A percentile compares a stretch with the other conserved stretches of the same genome.
Conservation (phyloP, 1,140 invertebrate genomes). For the Thalassaphorura encarpata region DNA sequence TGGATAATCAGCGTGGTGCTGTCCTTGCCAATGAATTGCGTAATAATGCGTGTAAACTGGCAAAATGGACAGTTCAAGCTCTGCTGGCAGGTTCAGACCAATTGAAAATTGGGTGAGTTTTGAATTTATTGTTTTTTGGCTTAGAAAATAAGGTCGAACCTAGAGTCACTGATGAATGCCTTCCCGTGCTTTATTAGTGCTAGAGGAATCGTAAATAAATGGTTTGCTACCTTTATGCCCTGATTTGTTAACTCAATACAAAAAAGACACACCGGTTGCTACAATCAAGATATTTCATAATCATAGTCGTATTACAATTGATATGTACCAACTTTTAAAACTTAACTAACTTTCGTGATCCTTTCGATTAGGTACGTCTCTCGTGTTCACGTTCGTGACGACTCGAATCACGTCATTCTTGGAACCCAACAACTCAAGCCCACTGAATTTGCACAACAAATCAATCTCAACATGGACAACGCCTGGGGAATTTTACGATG, state of each 20-base stretch:
- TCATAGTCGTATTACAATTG: too few relatives aligned
- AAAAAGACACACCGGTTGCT: too few relatives aligned
- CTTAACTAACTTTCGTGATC: constrained; percentile 21
- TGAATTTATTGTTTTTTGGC: background rate
- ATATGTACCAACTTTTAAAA: too few relatives aligned
- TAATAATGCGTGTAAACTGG: constrained; percentile 97
- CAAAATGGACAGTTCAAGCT: constrained; percentile 98
- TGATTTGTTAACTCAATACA: too few relatives aligned
- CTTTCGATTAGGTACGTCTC: constrained; percentile 93
- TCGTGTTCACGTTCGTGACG: constrained; percentile 81
- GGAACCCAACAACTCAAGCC: constrained; percentile 99
- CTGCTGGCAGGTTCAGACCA: constrained; percentile 93
- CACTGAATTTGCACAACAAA: constrained; percentile 95
- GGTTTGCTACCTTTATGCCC: too few relatives aligned
- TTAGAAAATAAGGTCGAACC: constrained; percentile 1
- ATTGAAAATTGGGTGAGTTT: constrained; percentile 80
- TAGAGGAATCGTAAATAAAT: too few relatives aligned
- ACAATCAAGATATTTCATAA: too few relatives aligned
- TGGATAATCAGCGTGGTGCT: constrained; percentile 94
- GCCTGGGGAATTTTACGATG: constrained; percentile 98
- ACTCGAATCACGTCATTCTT: constrained; percentile 91
- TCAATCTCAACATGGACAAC: constrained; percentile 99
- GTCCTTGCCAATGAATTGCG: constrained; percentile 96
- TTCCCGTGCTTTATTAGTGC: too few relatives aligned
- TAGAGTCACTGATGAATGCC: too few relatives aligned